Conservation (phyloP, 2,797 vertebrate species). For the Todus mexicanus region DNA sequence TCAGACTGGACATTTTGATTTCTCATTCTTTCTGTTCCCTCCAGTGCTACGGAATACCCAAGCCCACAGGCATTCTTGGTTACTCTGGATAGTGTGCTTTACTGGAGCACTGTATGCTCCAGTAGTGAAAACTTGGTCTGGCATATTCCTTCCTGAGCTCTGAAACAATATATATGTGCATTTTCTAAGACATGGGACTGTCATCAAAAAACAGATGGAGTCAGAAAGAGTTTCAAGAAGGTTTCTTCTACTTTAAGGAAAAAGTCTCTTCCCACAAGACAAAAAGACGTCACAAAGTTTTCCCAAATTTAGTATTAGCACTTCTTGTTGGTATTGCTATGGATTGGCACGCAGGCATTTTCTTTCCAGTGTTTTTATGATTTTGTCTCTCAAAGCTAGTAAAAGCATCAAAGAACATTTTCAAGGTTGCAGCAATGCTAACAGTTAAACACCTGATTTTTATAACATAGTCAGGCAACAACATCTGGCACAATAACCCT, state of each 20-base stretch:
- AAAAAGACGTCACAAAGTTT: neutral
- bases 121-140: neutral
- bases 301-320: neutral
- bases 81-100: neutral
- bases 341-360: neutral
- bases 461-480: neutral
- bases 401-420: neutral
- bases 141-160: neutral
- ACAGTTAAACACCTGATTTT: neutral
- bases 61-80: neutral
- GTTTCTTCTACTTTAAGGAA: neutral
- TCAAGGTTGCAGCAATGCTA: neutral
- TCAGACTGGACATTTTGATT: neutral
- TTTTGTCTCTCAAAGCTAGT: neutral
- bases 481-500: neutral
- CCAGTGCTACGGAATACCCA: neutral
- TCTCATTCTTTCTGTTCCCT: neutral
- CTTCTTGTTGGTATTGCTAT: neutral
- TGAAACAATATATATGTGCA: neutral
- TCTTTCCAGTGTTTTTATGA: neutral
- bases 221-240: neutral
- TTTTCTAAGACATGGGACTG: neutral
- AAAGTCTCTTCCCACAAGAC: neutral
- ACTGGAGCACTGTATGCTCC: neutral
- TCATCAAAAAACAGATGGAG: neutral